phyloP scores from a whole-genome alignment of 2,797 vertebrate genomes.

The Thamnophis elegans region DNA sequence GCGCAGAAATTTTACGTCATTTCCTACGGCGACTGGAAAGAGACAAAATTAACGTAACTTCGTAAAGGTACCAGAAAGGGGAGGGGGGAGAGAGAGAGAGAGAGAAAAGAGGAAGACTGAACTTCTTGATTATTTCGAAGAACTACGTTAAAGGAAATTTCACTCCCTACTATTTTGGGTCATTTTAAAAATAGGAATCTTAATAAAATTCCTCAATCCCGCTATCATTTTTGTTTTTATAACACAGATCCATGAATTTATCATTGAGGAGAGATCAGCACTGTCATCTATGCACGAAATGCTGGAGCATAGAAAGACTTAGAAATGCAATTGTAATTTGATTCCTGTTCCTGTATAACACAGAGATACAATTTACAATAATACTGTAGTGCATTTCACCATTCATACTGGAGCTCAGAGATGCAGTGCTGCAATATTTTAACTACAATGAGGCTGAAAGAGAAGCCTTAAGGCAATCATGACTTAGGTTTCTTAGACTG shows the following conservation, averaged over 20 bases:
- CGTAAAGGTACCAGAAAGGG: not conserved
- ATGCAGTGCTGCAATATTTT: not conserved
- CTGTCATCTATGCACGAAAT: not conserved
- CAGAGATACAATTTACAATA: not conserved
- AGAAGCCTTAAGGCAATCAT: not conserved
- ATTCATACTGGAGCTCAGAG: not conserved
- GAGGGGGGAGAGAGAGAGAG: rapidly evolving
- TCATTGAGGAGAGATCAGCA: not conserved
- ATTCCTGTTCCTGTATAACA: not conserved
- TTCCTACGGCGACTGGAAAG: not conserved
- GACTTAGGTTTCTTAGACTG: not conserved
- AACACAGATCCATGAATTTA: not conserved
- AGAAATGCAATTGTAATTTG: not conserved
- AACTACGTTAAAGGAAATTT: no score
- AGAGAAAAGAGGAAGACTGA: not conserved
- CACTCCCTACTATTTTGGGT: no score
- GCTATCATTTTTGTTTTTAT: not conserved
- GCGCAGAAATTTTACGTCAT: not conserved
- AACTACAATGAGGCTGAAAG: not conserved
- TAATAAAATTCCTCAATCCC: not conserved
- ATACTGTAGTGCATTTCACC: not conserved
- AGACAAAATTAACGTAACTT: not conserved
- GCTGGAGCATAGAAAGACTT: not conserved
- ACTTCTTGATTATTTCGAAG: not conserved
- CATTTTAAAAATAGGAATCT: not conserved